These are phyloP conservation scores for Synanthedon myopaeformis DNA, from an alignment of 2,888 invertebrate species.

Conservation along the genomic window DNA sequence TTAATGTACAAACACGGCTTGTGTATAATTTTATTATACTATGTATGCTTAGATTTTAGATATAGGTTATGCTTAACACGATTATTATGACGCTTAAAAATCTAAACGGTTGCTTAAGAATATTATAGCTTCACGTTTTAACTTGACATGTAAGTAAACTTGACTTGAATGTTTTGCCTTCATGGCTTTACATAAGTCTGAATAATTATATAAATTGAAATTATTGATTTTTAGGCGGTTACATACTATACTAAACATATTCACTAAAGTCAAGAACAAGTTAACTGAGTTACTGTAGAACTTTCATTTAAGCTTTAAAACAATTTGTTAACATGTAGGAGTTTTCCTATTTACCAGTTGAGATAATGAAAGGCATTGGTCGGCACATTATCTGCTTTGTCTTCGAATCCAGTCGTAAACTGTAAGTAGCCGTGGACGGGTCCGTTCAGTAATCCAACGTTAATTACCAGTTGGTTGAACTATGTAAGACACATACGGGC, in stretches of 20 bases:
- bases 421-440: conserved; percentile 50
- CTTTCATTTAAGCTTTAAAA: background rate
- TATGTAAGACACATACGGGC: conserved; percentile 24
- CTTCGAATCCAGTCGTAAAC: conserved; percentile 57
- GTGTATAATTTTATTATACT: no score
- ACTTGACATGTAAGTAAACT: background rate
- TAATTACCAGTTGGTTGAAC: conserved; percentile 61
- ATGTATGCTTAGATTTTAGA: no score
- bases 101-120: no score
- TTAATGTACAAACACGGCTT: no score
- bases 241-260: no score
- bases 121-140: background rate
- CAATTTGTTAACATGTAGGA: background rate
- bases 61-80: no score
- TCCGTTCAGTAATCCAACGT: conserved; percentile 58
- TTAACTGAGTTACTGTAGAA: no score
- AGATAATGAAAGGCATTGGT: conserved; percentile 46
- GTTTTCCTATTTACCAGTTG: background rate
- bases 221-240: no score
- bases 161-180: background rate
- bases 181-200: no score
- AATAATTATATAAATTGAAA: no score
- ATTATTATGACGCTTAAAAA: no score
- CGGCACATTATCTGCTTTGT: conserved; percentile 54
- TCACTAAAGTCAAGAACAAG: no score